Conservation (phyloP, 2,113 vertebrate species). For the Megalops atlanticus region DNA sequence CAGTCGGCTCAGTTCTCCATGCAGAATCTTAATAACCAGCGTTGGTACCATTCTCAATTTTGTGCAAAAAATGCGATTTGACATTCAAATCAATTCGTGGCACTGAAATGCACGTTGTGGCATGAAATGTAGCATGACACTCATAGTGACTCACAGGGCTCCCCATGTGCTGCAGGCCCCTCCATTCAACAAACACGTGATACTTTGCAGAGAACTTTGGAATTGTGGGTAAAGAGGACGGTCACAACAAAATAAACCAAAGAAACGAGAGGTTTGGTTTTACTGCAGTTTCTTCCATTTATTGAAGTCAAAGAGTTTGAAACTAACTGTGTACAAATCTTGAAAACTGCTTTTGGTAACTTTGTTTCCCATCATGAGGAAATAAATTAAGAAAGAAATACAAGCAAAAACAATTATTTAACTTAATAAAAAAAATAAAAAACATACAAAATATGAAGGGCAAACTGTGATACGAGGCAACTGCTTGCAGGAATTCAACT, state of each 20-base stretch:
- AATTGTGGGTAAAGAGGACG: not conserved
- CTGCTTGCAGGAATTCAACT: too few relatives aligned
- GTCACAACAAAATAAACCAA: not conserved
- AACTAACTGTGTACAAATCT: constrained; percentile 74
- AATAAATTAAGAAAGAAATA: constrained; percentile 50
- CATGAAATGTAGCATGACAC: too few relatives aligned
- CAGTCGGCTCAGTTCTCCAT: too few relatives aligned
- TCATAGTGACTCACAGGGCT: too few relatives aligned
- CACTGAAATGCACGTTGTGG: too few relatives aligned
- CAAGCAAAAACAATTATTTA: not conserved
- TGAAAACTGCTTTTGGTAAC: constrained; percentile 71
- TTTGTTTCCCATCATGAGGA: constrained; percentile 56
- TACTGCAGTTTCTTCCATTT: constrained; percentile 62
- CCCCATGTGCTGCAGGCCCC: too few relatives aligned
- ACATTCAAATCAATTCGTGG: too few relatives aligned
- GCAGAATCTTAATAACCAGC: too few relatives aligned
- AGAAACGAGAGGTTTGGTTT: not conserved
- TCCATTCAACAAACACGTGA: too few relatives aligned
- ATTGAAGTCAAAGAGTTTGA: constrained; percentile 73
- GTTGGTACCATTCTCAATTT: too few relatives aligned
- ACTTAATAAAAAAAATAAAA: not conserved
- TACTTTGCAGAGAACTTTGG: too few relatives aligned
- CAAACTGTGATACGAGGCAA: not conserved
- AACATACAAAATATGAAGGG: constrained; percentile 1
- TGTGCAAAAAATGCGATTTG: too few relatives aligned